These are phyloP conservation scores for Torymus auratus DNA, from an alignment of 2,888 invertebrate species.

Conservation along the genomic window DNA sequence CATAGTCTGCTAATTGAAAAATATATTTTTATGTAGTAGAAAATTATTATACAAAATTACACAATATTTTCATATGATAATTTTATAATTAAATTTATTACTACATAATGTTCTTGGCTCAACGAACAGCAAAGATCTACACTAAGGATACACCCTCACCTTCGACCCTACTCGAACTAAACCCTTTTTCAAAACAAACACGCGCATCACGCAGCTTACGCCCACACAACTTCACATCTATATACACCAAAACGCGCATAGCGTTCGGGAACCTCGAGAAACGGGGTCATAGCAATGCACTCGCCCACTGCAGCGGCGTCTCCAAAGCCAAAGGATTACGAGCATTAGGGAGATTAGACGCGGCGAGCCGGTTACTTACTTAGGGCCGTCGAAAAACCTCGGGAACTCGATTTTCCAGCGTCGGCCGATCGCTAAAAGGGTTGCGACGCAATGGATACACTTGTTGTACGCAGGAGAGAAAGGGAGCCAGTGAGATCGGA, in stretches of 20 bases:
- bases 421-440: neutral
- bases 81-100: no score
- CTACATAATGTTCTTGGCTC: no score
- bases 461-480: no score
- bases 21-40: no score
- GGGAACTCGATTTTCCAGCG: constrained; percentile 44
- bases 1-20: no score
- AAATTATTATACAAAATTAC: no score
- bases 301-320: constrained; percentile 62
- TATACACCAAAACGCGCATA: no score
- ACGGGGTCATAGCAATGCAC: neutral
- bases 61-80: no score
- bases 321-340: constrained; percentile 72
- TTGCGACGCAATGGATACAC: no score
- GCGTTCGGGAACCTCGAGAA: neutral
- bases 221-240: neutral
- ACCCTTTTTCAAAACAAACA: constrained; percentile 45
- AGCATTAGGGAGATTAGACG: constrained; percentile 69
- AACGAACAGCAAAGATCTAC: no score
- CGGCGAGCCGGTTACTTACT: constrained; percentile 43
- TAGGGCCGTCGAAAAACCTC: neutral
- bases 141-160: neutral
- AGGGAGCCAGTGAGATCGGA: no score
- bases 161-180: neutral
- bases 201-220: neutral